Evolutionary conservation across 2,888 invertebrate genomes (phyloP).

Genomic region (Leptarthrus brevirostris): DNA sequence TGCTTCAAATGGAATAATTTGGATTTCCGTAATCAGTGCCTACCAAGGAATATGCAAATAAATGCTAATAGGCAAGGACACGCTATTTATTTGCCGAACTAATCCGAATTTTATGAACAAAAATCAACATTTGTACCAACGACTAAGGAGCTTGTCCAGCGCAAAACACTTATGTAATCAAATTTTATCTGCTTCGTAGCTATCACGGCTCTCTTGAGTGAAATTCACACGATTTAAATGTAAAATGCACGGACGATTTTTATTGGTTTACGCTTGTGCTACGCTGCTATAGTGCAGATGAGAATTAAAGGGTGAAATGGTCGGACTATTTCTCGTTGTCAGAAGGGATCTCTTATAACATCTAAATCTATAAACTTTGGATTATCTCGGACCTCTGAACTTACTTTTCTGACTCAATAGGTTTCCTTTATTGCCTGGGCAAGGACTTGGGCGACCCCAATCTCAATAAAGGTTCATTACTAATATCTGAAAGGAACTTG

Average conservation of each 20-base stretch:
- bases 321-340: constrained; percentile 3
- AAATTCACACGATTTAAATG: constrained; percentile 54
- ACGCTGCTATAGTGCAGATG: background rate
- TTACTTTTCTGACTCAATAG: constrained; percentile 47
- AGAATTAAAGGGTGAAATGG: constrained; percentile 42
- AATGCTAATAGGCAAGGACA: constrained; percentile 45
- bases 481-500: constrained; percentile 47
- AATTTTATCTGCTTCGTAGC: constrained; percentile 51
- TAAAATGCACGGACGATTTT: constrained; percentile 54
- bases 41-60: constrained; percentile 50
- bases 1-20: background rate
- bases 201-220: constrained; percentile 33
- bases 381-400: constrained; percentile 48
- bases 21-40: background rate
- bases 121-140: constrained; percentile 53
- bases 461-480: constrained; percentile 53
- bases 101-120: constrained; percentile 54
- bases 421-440: constrained; percentile 50
- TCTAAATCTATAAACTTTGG: constrained; percentile 53
- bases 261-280: constrained; percentile 51
- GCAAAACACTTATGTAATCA: constrained; percentile 53
- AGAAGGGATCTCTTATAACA: constrained; percentile 35
- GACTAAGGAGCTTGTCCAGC: constrained; percentile 31
- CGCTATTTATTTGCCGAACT: constrained; percentile 51
- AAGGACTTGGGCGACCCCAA: constrained; percentile 48